Conservation (phyloP, 2,888 invertebrate genomes). For the Litoditis marina region DNA sequence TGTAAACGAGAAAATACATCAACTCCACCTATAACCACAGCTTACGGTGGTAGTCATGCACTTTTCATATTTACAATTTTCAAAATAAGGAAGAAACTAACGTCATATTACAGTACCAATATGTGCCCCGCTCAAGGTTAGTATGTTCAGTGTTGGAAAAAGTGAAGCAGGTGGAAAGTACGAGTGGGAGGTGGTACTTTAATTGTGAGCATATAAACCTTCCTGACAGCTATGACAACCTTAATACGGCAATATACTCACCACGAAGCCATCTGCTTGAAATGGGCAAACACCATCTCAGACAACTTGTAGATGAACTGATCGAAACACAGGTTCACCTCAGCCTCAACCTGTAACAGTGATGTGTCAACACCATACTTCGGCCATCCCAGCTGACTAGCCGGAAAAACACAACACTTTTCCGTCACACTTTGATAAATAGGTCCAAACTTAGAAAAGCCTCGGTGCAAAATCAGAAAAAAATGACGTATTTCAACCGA, state of each 20-base stretch:
- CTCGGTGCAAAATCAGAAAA: too few relatives aligned
- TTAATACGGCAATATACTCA: slow-evolving; percentile 62
- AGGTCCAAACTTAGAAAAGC: too few relatives aligned
- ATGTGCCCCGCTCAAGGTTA: not conserved
- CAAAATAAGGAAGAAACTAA: not conserved
- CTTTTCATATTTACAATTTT: not conserved
- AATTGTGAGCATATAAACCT: too few relatives aligned
- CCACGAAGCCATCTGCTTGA: slow-evolving; percentile 91
- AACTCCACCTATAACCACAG: not conserved
- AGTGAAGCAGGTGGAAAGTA: not conserved
- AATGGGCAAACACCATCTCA: slow-evolving; percentile 94
- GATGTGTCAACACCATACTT: too few relatives aligned
- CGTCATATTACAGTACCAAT: not conserved
- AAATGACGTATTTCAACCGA: too few relatives aligned
- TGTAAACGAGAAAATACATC: slow-evolving; percentile 62
- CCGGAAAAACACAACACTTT: too few relatives aligned
- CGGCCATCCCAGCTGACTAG: too few relatives aligned
- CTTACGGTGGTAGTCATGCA: not conserved
- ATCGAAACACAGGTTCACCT: slow-evolving; percentile 94
- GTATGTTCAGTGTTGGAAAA: not conserved
- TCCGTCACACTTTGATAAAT: too few relatives aligned
- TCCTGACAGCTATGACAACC: too few relatives aligned
- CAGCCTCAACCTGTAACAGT: slow-evolving; percentile 61
- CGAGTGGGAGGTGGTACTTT: too few relatives aligned
- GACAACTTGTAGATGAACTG: slow-evolving; percentile 97